Evolutionary conservation across 2,797 vertebrate species (phyloP), one percentile per base, ranked within the genome.

Genomic region (Enteromius argenteus): DNA sequence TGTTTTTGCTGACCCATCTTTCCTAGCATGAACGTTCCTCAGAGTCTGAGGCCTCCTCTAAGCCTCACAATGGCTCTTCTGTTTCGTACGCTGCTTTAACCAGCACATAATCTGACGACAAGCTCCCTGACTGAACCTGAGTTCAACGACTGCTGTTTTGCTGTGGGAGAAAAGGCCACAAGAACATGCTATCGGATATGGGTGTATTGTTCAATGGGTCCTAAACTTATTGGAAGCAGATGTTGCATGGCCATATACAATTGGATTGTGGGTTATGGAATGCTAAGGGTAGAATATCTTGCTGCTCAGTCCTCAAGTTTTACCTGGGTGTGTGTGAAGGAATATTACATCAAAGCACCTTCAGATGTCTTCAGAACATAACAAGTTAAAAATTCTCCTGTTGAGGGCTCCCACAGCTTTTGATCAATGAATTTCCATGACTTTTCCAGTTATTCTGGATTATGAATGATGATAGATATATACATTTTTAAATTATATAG

Each of bases 241-340:
- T 85, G 46, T 11, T 4, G 67, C 73, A 79, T 46, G 91, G 91
- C 91, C 68, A 85, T 91, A 91, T 88, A 58, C 88, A 91, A 88
- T 90, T 91, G 90, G 85, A 86, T 46, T 64, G 75, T 78, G 60
- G 46, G 79, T 83, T 46, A 37, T 87, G 89, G 85, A 90, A 92
- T 32, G 19, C 89, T 84, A 86, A 80, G 80, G 58, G 83, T 21
- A 83, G 80, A 75, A 86, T 78, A 66, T 87, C 49, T 87, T 58
- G 17, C 32, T 86, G 84, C 64, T 67, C 42, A 21, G 64, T 8
- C 53, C 51, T 32, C 27, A 62, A 83, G 27, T 78, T n/a, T 67
- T 5, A 49, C 66, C n/a, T 21, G 15, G 9, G 53, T 66, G 27
- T 66, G 42, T n/a, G 58, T 64, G 58, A 49, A 32, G 11, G 60